Conservation (phyloP, 2,888 invertebrate genomes). For the Trypoxylon attenuatum region DNA sequence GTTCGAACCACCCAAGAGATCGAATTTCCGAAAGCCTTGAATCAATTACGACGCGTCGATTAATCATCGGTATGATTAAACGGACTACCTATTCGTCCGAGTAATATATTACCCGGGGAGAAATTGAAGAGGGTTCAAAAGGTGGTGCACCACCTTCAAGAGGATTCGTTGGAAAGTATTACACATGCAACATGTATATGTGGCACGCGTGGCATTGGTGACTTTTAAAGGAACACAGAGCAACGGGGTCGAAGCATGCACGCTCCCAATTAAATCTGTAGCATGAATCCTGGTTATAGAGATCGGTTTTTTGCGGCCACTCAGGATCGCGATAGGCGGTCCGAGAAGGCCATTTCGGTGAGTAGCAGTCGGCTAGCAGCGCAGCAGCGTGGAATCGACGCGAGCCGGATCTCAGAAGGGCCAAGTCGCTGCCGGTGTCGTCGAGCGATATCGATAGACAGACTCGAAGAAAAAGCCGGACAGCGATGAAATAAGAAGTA, state of each 20-base stretch:
- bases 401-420: constrained; percentile 39
- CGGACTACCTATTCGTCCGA: not conserved
- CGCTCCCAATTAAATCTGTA: constrained; percentile 58
- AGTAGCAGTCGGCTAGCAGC: constrained; percentile 49
- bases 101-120: not conserved
- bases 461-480: constrained; percentile 19
- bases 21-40: no score
- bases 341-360: constrained; percentile 43
- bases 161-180: not conserved
- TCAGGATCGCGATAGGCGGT: constrained; percentile 45
- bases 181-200: no score
- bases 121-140: not conserved
- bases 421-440: not conserved
- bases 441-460: no score
- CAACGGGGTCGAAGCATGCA: constrained; percentile 41
- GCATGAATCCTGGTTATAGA: constrained; percentile 46
- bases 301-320: constrained; percentile 46
- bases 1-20: no score
- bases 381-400: constrained; percentile 49
- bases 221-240: no score
- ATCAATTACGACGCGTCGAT: not conserved
- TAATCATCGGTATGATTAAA: not conserved
- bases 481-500: constrained; percentile 37
- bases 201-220: no score
- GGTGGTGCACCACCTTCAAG: not conserved